Evolutionary conservation across 1,140 invertebrate species (phyloP).

Genomic region (Portunus trituberculatus): DNA sequence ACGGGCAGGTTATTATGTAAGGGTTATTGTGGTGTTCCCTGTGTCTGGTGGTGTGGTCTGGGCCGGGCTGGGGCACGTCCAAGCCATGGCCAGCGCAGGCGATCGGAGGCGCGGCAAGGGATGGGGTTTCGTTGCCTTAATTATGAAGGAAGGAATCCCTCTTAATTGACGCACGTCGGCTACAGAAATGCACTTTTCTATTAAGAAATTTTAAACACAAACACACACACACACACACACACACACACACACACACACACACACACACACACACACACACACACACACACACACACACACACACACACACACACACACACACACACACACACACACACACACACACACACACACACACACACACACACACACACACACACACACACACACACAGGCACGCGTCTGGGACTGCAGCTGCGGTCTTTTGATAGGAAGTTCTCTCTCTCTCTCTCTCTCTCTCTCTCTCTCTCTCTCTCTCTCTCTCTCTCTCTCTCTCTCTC

Average conservation of each 20-base stretch:
- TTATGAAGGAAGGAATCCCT: neutral
- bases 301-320: neutral
- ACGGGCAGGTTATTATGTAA: too few species aligned
- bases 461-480: slow-evolving; percentile 20
- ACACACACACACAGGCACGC: neutral
- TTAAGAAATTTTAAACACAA: neutral
- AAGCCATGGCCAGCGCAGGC: neutral
- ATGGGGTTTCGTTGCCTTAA: slow-evolving; percentile 18
- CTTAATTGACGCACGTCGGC: neutral
- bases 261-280: neutral
- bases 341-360: slow-evolving; percentile 16
- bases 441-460: neutral
- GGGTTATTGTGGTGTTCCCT: neutral
- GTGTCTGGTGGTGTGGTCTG: neutral
- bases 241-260: slow-evolving; percentile 3
- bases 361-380: neutral
- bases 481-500: slow-evolving; percentile 20
- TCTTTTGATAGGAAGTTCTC: too few species aligned
- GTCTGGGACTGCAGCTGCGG: too few species aligned
- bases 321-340: neutral
- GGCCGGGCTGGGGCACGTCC: neutral
- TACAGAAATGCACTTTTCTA: neutral
- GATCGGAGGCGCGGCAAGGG: neutral
- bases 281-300: too few species aligned
- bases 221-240: neutral